phyloP scores from a whole-genome alignment of 2,888 invertebrate genomes.

The Dolomedes plantarius region DNA sequence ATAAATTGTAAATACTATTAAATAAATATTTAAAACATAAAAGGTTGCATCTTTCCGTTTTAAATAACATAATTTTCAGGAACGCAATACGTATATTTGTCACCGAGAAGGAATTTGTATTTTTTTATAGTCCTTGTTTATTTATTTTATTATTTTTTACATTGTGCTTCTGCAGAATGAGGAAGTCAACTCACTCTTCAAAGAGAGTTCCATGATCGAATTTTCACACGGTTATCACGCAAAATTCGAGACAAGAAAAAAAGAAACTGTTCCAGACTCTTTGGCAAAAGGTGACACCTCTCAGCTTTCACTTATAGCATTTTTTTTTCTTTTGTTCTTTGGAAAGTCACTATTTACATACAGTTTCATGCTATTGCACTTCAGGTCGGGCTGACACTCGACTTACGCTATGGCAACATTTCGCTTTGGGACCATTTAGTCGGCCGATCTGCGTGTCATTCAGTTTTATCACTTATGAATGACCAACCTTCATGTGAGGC shows the following conservation, averaged over 20 bases:
- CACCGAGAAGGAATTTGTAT: conserved; percentile 12
- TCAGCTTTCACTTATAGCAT: not conserved
- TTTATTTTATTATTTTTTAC: not conserved
- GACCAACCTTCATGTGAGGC: too few relatives aligned
- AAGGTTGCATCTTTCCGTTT: not conserved
- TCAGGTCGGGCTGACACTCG: conserved; percentile 47
- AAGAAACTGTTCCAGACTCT: not conserved
- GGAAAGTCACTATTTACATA: conserved; percentile 39
- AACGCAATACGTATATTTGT: conserved; percentile 4
- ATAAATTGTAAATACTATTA: too few relatives aligned
- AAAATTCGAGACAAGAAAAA: conserved; percentile 10
- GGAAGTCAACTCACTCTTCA: not conserved
- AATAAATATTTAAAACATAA: too few relatives aligned
- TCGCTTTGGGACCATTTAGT: conserved; percentile 20
- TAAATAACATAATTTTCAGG: conserved; percentile 8
- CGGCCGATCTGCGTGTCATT: too few relatives aligned
- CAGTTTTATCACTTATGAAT: too few relatives aligned
- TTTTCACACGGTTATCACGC: conserved; percentile 8
- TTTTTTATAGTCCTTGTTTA: not conserved
- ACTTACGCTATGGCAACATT: conserved; percentile 16
- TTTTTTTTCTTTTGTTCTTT: not conserved
- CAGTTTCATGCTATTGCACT: conserved; percentile 62
- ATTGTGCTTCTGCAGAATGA: conserved; percentile 4
- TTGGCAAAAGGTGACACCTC: not conserved
- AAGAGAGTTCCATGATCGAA: not conserved